Evolutionary conservation across 2,113 vertebrate genomes (phyloP).

Genomic region (Trogon melanurus): DNA sequence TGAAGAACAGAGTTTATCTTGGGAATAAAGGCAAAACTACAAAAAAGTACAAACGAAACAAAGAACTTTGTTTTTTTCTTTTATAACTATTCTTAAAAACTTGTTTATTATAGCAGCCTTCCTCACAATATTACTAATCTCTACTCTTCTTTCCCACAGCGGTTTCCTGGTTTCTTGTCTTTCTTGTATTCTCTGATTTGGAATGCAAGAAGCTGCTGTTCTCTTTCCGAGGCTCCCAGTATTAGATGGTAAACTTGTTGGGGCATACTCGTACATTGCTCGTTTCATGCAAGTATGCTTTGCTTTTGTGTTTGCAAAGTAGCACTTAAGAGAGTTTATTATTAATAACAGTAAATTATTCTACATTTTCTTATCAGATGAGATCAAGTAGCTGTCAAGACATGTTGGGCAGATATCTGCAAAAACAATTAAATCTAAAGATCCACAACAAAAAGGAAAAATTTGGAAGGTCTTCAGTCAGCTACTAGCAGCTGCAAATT

Average conservation of each 20-base stretch:
- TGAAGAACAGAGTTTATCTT: neutral
- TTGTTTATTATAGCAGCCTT: neutral
- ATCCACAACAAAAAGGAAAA: slow-evolving; percentile 59
- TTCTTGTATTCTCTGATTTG: neutral
- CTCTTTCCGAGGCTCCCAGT: neutral
- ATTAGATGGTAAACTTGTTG: slow-evolving; percentile 7
- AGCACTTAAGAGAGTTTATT: slow-evolving; percentile 31
- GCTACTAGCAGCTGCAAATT: slow-evolving; percentile 32
- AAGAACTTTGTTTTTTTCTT: neutral
- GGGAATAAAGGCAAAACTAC: neutral
- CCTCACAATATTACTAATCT: neutral
- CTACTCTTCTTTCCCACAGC: neutral
- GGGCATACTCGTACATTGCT: neutral
- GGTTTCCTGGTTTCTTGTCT: neutral
- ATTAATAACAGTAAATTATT: slow-evolving; percentile 63
- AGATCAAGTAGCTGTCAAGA: slow-evolving; percentile 47
- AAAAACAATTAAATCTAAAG: slow-evolving; percentile 28
- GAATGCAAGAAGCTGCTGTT: neutral
- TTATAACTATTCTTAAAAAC: neutral
- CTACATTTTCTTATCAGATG: slow-evolving; percentile 48
- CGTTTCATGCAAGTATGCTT: neutral
- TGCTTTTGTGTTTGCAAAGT: slow-evolving; percentile 25
- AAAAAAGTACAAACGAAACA: neutral
- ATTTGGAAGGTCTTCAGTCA: slow-evolving; percentile 54
- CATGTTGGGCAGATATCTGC: slow-evolving; percentile 28